A percentile compares a stretch with the other conserved stretches of the same genome.
Evolutionary conservation across 1,140 invertebrate species (phyloP).

Genomic region (Dreissena polymorpha): DNA sequence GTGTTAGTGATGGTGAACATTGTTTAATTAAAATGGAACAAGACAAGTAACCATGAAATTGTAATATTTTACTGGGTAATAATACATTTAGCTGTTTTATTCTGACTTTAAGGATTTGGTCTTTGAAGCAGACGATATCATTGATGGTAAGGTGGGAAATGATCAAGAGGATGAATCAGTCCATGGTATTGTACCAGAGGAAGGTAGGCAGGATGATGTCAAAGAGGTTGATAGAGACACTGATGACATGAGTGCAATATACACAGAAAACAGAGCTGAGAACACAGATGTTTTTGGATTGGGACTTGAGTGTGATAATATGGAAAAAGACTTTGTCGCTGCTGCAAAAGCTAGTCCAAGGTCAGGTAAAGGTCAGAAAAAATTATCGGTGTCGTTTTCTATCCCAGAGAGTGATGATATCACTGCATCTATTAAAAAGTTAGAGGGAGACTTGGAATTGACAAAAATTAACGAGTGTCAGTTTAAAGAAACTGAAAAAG

Average conservation of each 20-base stretch:
- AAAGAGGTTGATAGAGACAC: constrained; percentile 10
- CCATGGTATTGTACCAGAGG: not conserved
- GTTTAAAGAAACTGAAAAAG: not conserved
- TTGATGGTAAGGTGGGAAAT: not conserved
- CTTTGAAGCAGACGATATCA: not conserved
- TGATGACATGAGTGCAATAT: not conserved
- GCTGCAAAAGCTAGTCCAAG: constrained; percentile 45
- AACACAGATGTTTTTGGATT: not conserved
- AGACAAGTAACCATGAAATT: no score
- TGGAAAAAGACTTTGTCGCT: constrained; percentile 6
- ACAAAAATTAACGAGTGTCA: not conserved
- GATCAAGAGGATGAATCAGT: not conserved
- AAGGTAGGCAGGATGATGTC: not conserved
- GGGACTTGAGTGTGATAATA: no score
- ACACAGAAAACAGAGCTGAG: no score
- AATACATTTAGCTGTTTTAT: no score
- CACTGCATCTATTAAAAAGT: not conserved
- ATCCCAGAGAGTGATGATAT: constrained; percentile 35
- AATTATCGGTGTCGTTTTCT: constrained; percentile 44
- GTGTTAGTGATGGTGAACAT: no score
- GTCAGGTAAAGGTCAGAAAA: constrained; percentile 26
- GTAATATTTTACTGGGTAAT: no score
- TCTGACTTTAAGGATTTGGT: no score
- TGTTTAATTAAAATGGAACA: no score
- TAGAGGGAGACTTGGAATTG: not conserved